Evolutionary conservation across 2,888 invertebrate species (phyloP).

Genomic region (Anoncus sp.): DNA sequence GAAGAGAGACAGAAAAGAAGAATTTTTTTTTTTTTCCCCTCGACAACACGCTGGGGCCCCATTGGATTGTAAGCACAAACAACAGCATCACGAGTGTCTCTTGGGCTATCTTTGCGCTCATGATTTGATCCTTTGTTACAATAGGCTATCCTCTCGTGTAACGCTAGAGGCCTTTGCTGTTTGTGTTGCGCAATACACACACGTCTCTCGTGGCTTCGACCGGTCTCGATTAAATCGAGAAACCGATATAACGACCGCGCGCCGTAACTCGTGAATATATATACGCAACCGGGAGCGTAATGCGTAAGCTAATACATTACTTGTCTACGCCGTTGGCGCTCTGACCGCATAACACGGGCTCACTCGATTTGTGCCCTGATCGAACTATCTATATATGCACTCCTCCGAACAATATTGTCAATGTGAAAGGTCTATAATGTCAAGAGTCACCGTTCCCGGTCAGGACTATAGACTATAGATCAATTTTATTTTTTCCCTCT

Average conservation of each 20-base stretch:
- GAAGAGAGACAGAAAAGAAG: constrained; percentile 27
- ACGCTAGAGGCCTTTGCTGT: constrained; percentile 24
- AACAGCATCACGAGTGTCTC: constrained; percentile 7
- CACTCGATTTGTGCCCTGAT: constrained; percentile 51
- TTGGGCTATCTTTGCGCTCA: not conserved
- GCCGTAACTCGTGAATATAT: constrained; percentile 29
- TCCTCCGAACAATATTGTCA: constrained; percentile 52
- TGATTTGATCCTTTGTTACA: constrained; percentile 51
- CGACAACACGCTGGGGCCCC: not conserved
- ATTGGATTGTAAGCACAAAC: constrained; percentile 9
- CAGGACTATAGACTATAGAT: not conserved
- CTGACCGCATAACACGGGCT: constrained; percentile 51
- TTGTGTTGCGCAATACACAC: constrained; percentile 49
- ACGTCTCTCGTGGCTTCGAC: constrained; percentile 35
- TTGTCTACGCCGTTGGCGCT: constrained; percentile 38
- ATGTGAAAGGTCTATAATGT: constrained; percentile 53
- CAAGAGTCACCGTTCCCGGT: constrained; percentile 7
- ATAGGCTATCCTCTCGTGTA: constrained; percentile 8
- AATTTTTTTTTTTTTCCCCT: constrained; percentile 8
- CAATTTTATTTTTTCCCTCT: constrained; percentile 5
- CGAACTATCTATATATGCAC: constrained; percentile 11
- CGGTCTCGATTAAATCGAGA: constrained; percentile 59
- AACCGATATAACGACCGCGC: constrained; percentile 43
- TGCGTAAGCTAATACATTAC: constrained; percentile 62
- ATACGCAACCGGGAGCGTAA: constrained; percentile 59